phyloP scores from a whole-genome alignment of 2,888 invertebrate genomes.

The Leucania comma region DNA sequence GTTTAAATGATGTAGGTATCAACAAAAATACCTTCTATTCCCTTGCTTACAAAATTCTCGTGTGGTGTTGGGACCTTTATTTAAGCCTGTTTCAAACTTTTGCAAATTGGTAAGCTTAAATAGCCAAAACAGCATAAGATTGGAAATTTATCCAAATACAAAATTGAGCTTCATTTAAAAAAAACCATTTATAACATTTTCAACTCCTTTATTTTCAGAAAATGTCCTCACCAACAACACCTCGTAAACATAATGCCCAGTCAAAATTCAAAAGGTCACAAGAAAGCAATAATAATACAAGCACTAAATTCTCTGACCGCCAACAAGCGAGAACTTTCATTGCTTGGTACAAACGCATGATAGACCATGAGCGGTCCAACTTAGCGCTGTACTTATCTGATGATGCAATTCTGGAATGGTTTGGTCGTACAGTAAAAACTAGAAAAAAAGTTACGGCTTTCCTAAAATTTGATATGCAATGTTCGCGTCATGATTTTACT shows the following conservation, averaged over 20 bases:
- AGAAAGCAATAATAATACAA: slow-evolving; percentile 76
- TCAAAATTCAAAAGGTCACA: slow-evolving; percentile 64
- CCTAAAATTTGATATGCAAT: slow-evolving; percentile 89
- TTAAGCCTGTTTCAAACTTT: neutral
- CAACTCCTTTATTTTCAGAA: slow-evolving; percentile 62
- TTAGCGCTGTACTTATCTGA: slow-evolving; percentile 87
- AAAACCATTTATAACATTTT: neutral
- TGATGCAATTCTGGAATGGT: slow-evolving; percentile 91
- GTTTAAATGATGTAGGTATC: slow-evolving; percentile 3
- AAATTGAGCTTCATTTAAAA: neutral
- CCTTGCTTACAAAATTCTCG: neutral
- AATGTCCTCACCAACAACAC: slow-evolving; percentile 78
- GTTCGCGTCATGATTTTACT: slow-evolving; percentile 87
- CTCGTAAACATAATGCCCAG: slow-evolving; percentile 67
- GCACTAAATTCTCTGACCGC: slow-evolving; percentile 71
- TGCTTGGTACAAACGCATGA: slow-evolving; percentile 86
- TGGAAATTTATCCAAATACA: neutral
- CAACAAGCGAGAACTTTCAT: slow-evolving; percentile 85
- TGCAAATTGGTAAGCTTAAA: neutral
- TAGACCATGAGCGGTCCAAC: slow-evolving; percentile 87
- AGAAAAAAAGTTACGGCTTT: slow-evolving; percentile 91
- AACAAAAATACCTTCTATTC: neutral
- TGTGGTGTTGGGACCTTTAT: neutral
- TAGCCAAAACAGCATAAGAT: neutral
- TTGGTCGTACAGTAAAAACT: slow-evolving; percentile 91